Conservation (phyloP, 2,797 vertebrate genomes). For the Pyrocephalus nanus region DNA sequence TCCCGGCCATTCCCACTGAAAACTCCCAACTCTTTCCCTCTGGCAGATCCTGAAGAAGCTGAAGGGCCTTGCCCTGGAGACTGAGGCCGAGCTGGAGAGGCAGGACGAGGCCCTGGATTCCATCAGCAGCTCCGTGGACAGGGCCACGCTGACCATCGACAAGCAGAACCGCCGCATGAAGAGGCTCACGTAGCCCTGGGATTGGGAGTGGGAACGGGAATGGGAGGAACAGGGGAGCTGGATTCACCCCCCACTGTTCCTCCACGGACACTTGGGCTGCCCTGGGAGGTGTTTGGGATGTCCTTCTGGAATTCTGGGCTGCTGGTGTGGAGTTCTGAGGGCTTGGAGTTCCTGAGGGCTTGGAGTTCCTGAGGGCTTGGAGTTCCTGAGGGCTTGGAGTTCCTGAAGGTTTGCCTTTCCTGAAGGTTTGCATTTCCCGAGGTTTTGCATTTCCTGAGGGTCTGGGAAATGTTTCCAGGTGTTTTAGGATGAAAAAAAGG, state of each 20-base stretch:
- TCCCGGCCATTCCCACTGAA: not conserved
- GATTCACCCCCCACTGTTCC: not conserved
- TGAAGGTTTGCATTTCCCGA: not conserved
- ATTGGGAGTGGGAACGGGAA: fast-evolving
- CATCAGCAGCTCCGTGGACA: slow-evolving; percentile 83
- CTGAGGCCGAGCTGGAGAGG: slow-evolving; percentile 88
- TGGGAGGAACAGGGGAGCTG: not conserved
- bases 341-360: no score
- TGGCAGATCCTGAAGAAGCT: slow-evolving; percentile 89
- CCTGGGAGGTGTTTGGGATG: not conserved
- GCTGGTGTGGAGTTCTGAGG: not conserved
- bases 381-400: not conserved
- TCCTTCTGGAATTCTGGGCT: not conserved
- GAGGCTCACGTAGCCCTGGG: slow-evolving; percentile 77
- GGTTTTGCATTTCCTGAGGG: not conserved
- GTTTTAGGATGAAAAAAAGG: not conserved
- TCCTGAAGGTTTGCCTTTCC: not conserved
- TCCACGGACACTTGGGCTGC: not conserved
- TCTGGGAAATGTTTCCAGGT: not conserved
- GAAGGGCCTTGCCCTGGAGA: slow-evolving; percentile 89
- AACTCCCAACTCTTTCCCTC: not conserved
- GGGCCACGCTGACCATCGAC: slow-evolving; percentile 80
- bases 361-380: no score
- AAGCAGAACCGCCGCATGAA: slow-evolving; percentile 88
- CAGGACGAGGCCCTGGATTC: slow-evolving; percentile 89